Conservation (phyloP, 1,140 invertebrate genomes). For the Micrasema longulum region DNA sequence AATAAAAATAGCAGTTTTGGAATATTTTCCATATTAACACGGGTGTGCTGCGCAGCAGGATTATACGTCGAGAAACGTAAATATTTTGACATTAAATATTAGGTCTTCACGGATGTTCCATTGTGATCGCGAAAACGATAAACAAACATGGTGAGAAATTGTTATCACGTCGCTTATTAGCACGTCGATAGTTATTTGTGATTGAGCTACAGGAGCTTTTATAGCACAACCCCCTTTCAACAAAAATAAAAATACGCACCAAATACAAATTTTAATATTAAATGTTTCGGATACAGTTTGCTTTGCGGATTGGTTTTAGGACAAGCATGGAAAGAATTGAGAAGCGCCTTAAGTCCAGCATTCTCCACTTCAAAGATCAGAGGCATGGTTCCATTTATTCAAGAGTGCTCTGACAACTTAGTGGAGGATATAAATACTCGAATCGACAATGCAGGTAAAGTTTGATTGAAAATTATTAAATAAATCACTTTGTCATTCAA, state of each 20-base stretch:
- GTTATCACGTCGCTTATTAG: no score
- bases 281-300: not conserved
- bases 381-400: conserved; percentile 64
- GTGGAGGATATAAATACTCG: conserved; percentile 19
- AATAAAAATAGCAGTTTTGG: not conserved
- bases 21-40: no score
- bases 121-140: no score
- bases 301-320: conserved; percentile 45
- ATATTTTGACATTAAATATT: no score
- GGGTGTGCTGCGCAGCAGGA: not conserved
- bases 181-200: no score
- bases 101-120: no score
- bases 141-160: no score
- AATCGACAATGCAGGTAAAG: no score
- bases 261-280: not conserved
- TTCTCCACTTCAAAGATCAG: conserved; percentile 69
- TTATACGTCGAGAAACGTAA: no score
- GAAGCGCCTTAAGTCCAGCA: conserved; percentile 65
- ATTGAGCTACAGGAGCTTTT: not conserved
- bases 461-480: no score
- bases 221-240: not conserved
- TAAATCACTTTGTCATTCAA: no score
- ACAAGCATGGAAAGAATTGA: conserved; percentile 67
- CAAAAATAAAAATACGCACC: no score
- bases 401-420: conserved; percentile 57